Conservation (phyloP, 2,113 vertebrate species). For the Lagopus leucura region DNA sequence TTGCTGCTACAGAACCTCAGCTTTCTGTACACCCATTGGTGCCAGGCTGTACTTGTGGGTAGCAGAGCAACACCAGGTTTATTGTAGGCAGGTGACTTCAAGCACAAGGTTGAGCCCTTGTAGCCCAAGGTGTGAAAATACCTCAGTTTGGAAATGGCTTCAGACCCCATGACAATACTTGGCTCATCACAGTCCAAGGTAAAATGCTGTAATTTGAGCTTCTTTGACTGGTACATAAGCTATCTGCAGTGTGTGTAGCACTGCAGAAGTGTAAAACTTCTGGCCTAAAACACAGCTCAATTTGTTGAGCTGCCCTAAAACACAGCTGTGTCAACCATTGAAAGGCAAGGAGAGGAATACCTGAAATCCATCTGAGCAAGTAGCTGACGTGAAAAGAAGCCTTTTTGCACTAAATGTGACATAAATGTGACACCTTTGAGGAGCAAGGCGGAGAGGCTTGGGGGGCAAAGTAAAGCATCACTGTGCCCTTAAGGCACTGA, state of each 20-base stretch:
- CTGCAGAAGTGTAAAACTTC: neutral
- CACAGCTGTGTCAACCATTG: neutral
- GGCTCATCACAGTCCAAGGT: neutral
- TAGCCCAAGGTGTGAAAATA: neutral
- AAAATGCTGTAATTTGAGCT: neutral
- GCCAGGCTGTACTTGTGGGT: neutral
- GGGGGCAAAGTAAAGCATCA: neutral
- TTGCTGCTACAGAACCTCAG: neutral
- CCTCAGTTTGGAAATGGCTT: neutral
- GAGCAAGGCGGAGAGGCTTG: neutral
- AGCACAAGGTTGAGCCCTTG: neutral
- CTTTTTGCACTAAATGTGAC: neutral
- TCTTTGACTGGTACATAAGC: neutral
- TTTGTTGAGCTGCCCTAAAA: neutral
- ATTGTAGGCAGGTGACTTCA: neutral
- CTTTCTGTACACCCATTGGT: neutral
- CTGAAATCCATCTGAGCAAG: neutral
- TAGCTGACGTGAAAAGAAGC: neutral
- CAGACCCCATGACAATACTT: neutral
- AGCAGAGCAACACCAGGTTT: neutral
- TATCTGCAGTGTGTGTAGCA: neutral
- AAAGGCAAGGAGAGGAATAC: neutral
- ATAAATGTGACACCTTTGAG: neutral
- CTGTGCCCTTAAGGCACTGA: neutral
- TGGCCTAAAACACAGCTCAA: neutral